phyloP scores from a whole-genome alignment of 2,113 vertebrate species.

The Apteryx owenii region DNA sequence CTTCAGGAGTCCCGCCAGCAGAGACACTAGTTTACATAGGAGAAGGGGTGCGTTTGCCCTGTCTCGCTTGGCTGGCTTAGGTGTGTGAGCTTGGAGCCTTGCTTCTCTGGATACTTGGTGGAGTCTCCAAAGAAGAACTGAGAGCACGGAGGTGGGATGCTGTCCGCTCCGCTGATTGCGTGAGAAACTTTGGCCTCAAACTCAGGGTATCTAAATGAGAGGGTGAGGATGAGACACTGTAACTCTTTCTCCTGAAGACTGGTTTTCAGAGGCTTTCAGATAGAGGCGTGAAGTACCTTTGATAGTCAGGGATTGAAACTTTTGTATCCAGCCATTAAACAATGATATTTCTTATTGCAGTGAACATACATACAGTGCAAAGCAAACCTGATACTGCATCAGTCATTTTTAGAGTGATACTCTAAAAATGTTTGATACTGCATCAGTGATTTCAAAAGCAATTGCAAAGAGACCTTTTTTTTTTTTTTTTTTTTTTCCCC shows the following conservation, averaged over 20 bases:
- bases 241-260: too few relatives aligned
- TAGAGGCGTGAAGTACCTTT: neutral
- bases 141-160: too few relatives aligned
- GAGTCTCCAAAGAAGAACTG: neutral
- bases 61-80: neutral
- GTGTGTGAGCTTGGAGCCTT: neutral
- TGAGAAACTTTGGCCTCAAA: neutral
- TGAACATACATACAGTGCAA: too few relatives aligned
- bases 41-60: neutral
- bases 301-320: neutral
- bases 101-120: neutral
- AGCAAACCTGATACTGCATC: too few relatives aligned
- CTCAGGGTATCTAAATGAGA: neutral
- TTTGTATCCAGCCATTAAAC: neutral
- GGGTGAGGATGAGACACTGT: neutral
- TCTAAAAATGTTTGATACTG: neutral
- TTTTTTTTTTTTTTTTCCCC: neutral
- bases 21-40: accelerated
- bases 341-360: neutral
- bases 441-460: neutral
- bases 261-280: neutral
- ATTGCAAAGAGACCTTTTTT: neutral
- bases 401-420: too few relatives aligned
- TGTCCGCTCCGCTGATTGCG: neutral
- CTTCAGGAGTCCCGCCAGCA: neutral